Conservation (phyloP, 2,797 vertebrate species). For the Mionectes olivaceus region DNA sequence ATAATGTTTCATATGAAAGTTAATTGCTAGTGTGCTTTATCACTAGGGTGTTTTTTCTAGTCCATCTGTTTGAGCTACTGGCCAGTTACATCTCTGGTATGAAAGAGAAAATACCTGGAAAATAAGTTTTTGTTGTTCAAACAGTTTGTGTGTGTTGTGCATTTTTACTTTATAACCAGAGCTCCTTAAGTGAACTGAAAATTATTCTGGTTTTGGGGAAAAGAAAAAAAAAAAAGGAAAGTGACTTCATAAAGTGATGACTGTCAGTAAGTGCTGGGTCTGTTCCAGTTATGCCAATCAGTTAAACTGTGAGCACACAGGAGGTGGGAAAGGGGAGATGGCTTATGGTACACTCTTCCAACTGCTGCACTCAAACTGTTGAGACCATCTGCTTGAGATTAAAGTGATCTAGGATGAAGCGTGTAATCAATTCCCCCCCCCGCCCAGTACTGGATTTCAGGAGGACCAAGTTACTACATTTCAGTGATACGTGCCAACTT, state of each 20-base stretch:
- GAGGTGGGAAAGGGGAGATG: background rate
- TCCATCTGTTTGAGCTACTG: background rate
- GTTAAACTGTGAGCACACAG: background rate
- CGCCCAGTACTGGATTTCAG: background rate
- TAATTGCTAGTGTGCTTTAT: background rate
- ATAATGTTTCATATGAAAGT: background rate
- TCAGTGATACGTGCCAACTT: background rate
- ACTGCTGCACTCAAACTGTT: background rate
- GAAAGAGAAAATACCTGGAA: background rate
- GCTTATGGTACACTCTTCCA: background rate
- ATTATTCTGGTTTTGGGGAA: background rate
- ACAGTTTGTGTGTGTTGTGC: background rate
- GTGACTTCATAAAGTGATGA: background rate
- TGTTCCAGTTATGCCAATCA: conserved; percentile 47
- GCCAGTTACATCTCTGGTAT: background rate
- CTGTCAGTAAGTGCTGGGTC: conserved; percentile 17
- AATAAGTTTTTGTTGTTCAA: background rate
- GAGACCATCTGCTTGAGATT: conserved; percentile 21
- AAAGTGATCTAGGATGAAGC: background rate
- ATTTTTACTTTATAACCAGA: background rate
- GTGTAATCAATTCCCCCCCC: background rate
- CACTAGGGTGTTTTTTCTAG: background rate
- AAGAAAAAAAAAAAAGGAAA: background rate
- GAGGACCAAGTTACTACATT: background rate
- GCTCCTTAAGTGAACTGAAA: background rate